Evolutionary conservation across 2,888 invertebrate species (phyloP).

Genomic region (Uropetala carovei): DNA sequence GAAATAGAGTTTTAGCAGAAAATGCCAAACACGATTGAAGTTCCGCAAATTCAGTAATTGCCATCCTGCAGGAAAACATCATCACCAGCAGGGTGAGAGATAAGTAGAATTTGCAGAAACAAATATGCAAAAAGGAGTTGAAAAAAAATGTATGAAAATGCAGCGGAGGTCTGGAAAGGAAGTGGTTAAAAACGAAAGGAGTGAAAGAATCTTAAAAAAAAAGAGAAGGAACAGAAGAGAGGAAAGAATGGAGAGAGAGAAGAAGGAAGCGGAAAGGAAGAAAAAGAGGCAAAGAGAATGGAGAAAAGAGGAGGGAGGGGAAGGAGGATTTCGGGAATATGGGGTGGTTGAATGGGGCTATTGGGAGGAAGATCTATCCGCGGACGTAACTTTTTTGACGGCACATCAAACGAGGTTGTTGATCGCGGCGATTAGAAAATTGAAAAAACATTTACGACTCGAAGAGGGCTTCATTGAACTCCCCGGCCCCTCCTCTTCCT

Average conservation of each 20-base stretch:
- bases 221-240: neutral
- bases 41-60: neutral
- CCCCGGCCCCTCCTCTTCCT: too few relatives aligned
- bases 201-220: neutral
- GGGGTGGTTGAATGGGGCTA: neutral
- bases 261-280: too few relatives aligned
- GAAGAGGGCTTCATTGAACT: conserved; percentile 31
- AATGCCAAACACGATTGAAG: too few relatives aligned
- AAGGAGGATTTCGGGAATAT: neutral
- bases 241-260: neutral
- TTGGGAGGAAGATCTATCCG: neutral
- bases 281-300: too few relatives aligned
- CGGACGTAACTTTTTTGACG: conserved; percentile 33
- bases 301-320: neutral
- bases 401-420: conserved; percentile 51
- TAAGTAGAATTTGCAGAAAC: neutral
- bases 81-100: neutral
- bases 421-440: conserved; percentile 47
- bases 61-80: neutral
- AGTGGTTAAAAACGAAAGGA: neutral
- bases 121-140: neutral
- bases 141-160: neutral
- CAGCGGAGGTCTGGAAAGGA: too few relatives aligned
- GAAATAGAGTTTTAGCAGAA: too few relatives aligned
- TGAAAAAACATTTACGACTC: conserved; percentile 63